phyloP scores from a whole-genome alignment of 2,797 vertebrate species.

The Rhinichthys osculus region DNA sequence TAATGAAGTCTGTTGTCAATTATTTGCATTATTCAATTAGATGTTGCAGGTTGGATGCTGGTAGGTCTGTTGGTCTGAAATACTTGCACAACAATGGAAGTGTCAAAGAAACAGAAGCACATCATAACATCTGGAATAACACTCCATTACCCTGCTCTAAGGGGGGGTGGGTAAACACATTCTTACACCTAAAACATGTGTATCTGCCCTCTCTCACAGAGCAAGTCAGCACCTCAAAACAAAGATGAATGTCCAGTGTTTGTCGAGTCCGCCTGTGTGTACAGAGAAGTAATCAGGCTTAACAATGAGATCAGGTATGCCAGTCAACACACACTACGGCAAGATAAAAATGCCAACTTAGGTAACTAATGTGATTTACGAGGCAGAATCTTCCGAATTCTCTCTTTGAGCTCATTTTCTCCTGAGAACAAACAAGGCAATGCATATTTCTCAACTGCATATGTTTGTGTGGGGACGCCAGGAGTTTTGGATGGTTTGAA shows the following conservation, averaged over 20 bases:
- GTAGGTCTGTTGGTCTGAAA: background rate
- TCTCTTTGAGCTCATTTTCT: background rate
- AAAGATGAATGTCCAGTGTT: slow-evolving; percentile 56
- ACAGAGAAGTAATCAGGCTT: slow-evolving; percentile 43
- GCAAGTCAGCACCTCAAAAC: slow-evolving; percentile 54
- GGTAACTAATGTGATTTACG: slow-evolving; percentile 1
- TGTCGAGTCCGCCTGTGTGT: slow-evolving; percentile 48
- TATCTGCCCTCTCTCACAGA: slow-evolving; percentile 31
- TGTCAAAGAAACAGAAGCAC: slow-evolving; percentile 19
- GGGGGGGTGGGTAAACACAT: slow-evolving; percentile 47
- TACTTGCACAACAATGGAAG: slow-evolving; percentile 10
- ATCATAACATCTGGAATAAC: slow-evolving; percentile 22
- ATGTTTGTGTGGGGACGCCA: slow-evolving; percentile 16
- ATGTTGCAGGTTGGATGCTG: background rate
- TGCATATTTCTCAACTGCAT: slow-evolving; percentile 24
- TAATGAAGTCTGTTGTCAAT: background rate
- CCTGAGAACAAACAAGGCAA: background rate
- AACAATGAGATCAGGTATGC: slow-evolving; percentile 49
- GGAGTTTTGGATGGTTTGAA: slow-evolving; percentile 20
- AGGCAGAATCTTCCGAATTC: background rate
- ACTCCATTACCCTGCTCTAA: slow-evolving; percentile 23
- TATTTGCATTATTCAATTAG: background rate
- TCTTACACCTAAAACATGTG: slow-evolving; percentile 58
- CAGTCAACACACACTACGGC: slow-evolving; percentile 20
- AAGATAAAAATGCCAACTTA: slow-evolving; percentile 21